Base-by-base conservation (phyloP, 2,888 invertebrate genomes). In the Oligia strigilis region DNA sequence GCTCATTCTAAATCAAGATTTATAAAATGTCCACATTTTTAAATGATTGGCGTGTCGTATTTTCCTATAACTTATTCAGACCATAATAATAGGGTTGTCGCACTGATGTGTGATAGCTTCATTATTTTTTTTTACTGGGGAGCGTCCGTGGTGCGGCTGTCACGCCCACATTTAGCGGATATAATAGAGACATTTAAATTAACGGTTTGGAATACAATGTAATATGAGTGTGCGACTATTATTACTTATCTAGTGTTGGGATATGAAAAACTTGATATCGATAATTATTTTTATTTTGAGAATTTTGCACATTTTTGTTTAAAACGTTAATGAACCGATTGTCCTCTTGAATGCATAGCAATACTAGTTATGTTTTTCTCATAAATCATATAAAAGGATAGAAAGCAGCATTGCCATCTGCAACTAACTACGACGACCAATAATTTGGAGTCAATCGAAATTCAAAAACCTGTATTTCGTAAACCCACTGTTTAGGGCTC, bases 171-270 rank as follows among this genome's bases (percentile, higher is more conserved):
- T 93, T 94, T 95, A 90, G 85, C 94, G 90, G 92, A 82, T 91
- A 88, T 93, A 95, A 95, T 93, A 94, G 90, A 94, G 95, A 95
- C 95, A 91, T 95, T 86, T 86, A 94, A 96, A 96, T 95, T 95
- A 91, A 77, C 79, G 93, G 95, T 92, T 94, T 90, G 77, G 80
- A 83, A 87, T 85, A 84, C 75, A 87, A 89, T 89, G 90, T 91
- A 91, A 92, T 90, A 87, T 84, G 86, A 89, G 84, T 82, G 78
- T 80, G 78, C 46, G 70, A 70, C 75, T 75, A 73, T 76, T 85
- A 70, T 86, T 80, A 81, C 69, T 77, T 29, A 64, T 46, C 73
- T 91, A 93, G 93, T 90, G 92, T 75, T 86, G 93, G 69, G 75
- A 75, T 69, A 78, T 9, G 46, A 67, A 58, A 58, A 46, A n/a